phyloP scores from a whole-genome alignment of 1,140 invertebrate genomes.

The Nephotettix cincticeps region DNA sequence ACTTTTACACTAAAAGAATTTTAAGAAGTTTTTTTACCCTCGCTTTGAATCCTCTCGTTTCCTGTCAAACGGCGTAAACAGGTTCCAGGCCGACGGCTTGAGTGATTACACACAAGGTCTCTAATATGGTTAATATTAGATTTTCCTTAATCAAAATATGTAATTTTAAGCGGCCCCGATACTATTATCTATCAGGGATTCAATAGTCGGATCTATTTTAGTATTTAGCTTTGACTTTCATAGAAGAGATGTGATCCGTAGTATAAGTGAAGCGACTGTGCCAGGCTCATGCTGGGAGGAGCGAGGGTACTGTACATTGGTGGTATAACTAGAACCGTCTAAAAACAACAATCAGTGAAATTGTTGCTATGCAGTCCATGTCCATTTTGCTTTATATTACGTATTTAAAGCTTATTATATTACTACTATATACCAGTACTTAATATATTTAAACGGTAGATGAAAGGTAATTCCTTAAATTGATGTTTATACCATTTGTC shows the following conservation, averaged over 20 bases:
- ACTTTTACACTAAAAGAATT: background rate
- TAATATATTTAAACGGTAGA: constrained; percentile 13
- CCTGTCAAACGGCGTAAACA: no score
- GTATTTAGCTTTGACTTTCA: constrained; percentile 13
- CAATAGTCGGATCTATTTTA: constrained; percentile 13
- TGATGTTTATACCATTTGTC: constrained; percentile 19
- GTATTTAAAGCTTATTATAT: constrained; percentile 15
- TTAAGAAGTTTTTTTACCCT: background rate
- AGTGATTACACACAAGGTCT: no score
- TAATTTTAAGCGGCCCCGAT: background rate
- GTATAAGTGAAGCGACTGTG: background rate
- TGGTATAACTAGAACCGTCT: background rate
- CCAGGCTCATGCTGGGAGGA: no score
- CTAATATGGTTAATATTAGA: background rate
- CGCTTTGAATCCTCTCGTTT: no score
- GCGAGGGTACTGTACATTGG: background rate
- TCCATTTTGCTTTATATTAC: constrained; percentile 22
- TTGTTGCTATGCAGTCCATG: constrained; percentile 16
- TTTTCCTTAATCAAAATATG: constrained; percentile 6
- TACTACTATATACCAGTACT: constrained; percentile 21
- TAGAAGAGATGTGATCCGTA: constrained; percentile 1
- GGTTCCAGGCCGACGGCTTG: no score
- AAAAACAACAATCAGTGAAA: constrained; percentile 1
- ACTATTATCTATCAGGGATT: background rate
- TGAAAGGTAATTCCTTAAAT: constrained; percentile 9